These are phyloP conservation scores for Sebastes glaucus DNA, from an alignment of 2,797 vertebrate species.

Conservation along the genomic window DNA sequence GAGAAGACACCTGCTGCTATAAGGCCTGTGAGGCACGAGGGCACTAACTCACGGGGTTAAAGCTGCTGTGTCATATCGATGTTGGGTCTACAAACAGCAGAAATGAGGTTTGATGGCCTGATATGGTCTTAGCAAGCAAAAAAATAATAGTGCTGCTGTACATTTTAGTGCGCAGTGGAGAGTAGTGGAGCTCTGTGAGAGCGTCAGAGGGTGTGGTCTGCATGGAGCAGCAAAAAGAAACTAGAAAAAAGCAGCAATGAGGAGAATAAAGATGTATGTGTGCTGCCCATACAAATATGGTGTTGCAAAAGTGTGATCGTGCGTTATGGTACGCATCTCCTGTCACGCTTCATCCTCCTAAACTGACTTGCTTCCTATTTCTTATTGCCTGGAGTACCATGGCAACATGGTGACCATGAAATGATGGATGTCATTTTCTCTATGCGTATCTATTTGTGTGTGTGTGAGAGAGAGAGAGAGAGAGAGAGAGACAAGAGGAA, in stretches of 20 bases:
- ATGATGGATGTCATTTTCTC: slow-evolving; percentile 47
- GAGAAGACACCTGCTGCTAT: neutral
- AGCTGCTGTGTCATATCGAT: neutral
- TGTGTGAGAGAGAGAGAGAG: neutral
- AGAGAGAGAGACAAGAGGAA: neutral
- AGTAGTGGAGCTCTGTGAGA: neutral
- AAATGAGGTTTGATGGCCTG: neutral
- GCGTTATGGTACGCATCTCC: neutral
- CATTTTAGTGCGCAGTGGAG: neutral
- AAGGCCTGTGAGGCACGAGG: neutral
- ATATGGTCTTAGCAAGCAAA: neutral
- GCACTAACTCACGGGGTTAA: neutral
- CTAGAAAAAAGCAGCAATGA: neutral
- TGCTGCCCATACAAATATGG: neutral
- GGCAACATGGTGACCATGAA: slow-evolving; percentile 43
- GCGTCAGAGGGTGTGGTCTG: neutral
- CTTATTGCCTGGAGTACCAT: slow-evolving; percentile 32
- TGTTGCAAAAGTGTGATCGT: neutral
- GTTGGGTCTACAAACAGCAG: neutral
- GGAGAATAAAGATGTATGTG: neutral
- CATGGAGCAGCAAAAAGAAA: neutral
- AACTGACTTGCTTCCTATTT: slow-evolving; percentile 32
- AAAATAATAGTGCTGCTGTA: neutral
- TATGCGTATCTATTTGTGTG: neutral
- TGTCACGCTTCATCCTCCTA: slow-evolving; percentile 30